These are phyloP conservation scores for Mesoligia furuncula DNA, from an alignment of 2,888 invertebrate species.

Conservation along the genomic window DNA sequence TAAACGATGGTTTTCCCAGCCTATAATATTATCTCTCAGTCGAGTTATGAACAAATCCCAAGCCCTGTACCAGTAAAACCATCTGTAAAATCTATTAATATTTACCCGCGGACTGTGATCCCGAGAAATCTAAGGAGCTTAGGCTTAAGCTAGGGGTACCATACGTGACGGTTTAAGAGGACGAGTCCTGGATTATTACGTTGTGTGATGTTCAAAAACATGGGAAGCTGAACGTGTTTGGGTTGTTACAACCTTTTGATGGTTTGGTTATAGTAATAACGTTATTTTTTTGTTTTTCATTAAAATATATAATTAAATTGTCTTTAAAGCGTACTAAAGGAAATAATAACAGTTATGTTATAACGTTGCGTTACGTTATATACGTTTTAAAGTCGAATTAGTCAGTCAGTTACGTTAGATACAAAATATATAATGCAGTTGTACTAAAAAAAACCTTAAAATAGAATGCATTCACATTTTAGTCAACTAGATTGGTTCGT, in stretches of 20 bases:
- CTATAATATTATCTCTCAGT: neutral
- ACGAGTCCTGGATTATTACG: slow-evolving; percentile 37
- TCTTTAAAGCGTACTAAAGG: neutral
- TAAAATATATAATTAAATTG: neutral
- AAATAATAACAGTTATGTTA: too few species aligned
- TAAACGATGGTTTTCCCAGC: neutral
- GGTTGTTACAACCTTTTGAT: neutral
- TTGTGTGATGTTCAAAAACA: slow-evolving; percentile 18
- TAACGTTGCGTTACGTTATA: too few species aligned
- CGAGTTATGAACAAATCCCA: slow-evolving; percentile 16
- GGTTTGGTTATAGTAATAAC: neutral
- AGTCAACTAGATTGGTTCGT: neutral
- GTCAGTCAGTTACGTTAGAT: too few species aligned
- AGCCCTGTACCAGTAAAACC: slow-evolving; percentile 3
- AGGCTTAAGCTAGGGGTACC: slow-evolving; percentile 41
- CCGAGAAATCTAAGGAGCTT: slow-evolving; percentile 56
- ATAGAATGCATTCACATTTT: neutral
- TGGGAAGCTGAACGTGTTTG: neutral
- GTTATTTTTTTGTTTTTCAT: neutral
- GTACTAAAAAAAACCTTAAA: neutral
- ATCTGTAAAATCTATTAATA: slow-evolving; percentile 59
- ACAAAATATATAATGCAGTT: too few species aligned
- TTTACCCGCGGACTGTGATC: slow-evolving; percentile 47
- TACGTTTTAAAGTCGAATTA: too few species aligned
- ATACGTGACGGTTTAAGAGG: slow-evolving; percentile 36